These are phyloP conservation scores for Trematocara marginatum DNA, from an alignment of 2,113 vertebrate genomes.

Conservation along the genomic window DNA sequence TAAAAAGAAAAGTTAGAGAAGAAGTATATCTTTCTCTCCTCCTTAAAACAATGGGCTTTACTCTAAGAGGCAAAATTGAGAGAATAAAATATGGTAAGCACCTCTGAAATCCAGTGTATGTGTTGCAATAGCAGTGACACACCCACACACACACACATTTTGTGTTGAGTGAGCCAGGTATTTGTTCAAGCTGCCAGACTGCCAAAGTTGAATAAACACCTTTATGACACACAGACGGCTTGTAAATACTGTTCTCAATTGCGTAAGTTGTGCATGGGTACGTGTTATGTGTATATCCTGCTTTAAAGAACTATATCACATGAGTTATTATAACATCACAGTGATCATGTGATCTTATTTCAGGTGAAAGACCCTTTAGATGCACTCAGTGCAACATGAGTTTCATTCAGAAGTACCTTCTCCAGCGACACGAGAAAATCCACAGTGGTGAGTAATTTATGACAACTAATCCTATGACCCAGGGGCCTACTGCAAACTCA, in stretches of 20 bases:
- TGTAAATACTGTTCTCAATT: not conserved
- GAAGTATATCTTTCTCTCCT: fast-evolving
- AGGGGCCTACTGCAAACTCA: not conserved
- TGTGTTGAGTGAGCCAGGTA: not conserved
- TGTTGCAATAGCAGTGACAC: not conserved
- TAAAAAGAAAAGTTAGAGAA: not conserved
- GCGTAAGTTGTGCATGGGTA: not conserved
- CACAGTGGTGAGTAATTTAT: conserved; percentile 80
- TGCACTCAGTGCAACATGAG: conserved; percentile 99
- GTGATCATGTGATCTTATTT: not conserved
- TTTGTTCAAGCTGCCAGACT: not conserved
- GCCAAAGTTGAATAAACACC: not conserved
- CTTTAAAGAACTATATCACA: not conserved
- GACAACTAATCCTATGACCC: fast-evolving
- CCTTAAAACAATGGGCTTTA: not conserved
- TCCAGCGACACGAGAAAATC: conserved; percentile 97
- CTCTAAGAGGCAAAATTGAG: not conserved
- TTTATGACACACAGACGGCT: not conserved
- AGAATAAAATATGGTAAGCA: not conserved
- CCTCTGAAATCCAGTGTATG: not conserved
- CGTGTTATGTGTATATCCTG: not conserved
- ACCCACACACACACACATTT: not conserved
- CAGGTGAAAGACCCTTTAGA: conserved; percentile 93
- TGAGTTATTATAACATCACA: not conserved
- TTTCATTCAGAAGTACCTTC: conserved; percentile 98